Evolutionary conservation across 2,113 vertebrate species (phyloP).

Genomic region (Dendrocopos noguchii): DNA sequence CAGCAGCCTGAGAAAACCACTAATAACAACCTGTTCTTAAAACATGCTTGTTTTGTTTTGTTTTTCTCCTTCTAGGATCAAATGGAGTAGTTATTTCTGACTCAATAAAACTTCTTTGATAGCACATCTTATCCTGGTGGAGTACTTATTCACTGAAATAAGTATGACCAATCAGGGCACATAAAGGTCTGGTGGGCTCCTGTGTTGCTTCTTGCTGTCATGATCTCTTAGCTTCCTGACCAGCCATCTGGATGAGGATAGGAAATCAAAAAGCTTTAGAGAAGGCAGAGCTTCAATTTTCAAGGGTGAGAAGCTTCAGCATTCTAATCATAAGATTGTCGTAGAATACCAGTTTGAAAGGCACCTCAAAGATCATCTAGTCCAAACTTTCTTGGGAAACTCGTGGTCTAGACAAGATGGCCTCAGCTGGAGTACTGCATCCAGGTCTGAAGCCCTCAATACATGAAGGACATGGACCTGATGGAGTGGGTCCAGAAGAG

Average conservation of each 20-base stretch:
- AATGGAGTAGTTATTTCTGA: background rate
- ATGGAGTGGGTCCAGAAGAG: too few species aligned
- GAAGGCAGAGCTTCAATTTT: background rate
- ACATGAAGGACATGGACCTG: too few species aligned
- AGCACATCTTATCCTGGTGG: background rate
- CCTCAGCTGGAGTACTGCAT: too few species aligned
- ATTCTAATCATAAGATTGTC: background rate
- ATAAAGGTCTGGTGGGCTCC: background rate
- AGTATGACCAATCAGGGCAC: background rate
- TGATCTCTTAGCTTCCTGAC: background rate
- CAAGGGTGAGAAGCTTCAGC: background rate
- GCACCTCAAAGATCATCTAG: background rate
- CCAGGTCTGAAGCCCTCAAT: too few species aligned
- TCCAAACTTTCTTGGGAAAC: background rate
- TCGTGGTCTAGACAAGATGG: background rate
- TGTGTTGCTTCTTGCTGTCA: background rate
- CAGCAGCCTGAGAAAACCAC: background rate
- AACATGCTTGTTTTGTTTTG: background rate
- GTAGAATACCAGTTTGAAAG: background rate
- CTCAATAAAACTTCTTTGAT: background rate
- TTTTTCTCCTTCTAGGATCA: background rate
- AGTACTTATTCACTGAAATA: background rate
- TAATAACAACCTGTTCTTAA: constrained; percentile 19
- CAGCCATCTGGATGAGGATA: background rate
- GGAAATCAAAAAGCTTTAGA: background rate